Base-by-base conservation (phyloP, 2,113 vertebrate species). In the Herpetotheres cachinnans region DNA sequence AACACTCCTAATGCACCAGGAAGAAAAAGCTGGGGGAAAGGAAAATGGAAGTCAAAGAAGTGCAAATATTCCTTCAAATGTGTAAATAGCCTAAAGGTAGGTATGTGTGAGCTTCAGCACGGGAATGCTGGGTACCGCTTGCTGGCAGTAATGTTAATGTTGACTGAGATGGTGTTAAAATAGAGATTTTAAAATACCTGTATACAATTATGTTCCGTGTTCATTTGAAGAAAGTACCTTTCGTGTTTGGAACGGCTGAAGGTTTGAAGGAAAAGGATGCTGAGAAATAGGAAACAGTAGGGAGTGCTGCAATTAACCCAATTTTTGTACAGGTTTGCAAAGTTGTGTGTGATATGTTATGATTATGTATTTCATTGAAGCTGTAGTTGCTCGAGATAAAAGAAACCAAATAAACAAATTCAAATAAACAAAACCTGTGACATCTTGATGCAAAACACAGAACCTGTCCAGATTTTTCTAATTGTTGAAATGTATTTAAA, bases 11-110 rank as follows among this genome's bases (percentile, higher is more conserved):
- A 99, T 42, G 99, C 99, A 3, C 99, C 99, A 0, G 99, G 99
- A 94, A 99, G 99, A n/a, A 99, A 99, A 97, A 99, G 99, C 97
- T 99, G 99, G 99, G 99, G 99, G 29, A 99, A 99, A 97, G 99
- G 99, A 96, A 99, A 99, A 94, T 99, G 99, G 99, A 99, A 99
- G 94, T 99, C 99, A n/a, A 99, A 99, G 98, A 99, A 99, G 97
- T 99, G 99, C 98, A 99, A 99, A 98, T 99, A 99, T 90, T 99
- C 99, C 74, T 99, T 99, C 96, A 99, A 99, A 96, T 99, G 99
- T 97, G 99, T 99, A 89, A 99, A 99, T 98, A 99, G 99, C 89
- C 97, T 99, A 74, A 99, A 99, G 98, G 99, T 99, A 97, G 54
- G 97, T 98, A 12, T 22, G 18, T 62, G 20, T 24, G 71, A 95